Conservation (phyloP, 2,113 vertebrate species). For the Sminthopsis crassicaudata region DNA sequence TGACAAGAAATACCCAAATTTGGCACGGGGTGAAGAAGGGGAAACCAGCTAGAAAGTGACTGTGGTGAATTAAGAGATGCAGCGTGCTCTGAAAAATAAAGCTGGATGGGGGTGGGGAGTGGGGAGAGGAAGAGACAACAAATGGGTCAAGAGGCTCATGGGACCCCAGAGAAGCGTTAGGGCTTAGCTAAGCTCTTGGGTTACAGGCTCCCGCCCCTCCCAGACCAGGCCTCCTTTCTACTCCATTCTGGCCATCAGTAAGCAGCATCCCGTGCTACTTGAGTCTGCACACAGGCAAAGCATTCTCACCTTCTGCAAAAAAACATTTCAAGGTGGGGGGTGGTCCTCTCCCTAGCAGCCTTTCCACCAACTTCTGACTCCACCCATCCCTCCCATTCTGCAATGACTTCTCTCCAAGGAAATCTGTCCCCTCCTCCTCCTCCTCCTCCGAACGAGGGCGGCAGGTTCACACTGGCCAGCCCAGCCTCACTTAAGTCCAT, state of each 20-base stretch:
- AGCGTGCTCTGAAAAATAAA: neutral
- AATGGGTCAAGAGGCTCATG: neutral
- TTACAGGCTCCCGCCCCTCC: neutral
- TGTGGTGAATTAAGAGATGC: neutral
- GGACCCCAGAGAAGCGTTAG: neutral
- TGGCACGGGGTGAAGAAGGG: neutral
- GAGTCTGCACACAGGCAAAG: neutral
- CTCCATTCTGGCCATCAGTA: neutral
- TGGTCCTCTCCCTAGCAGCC: neutral
- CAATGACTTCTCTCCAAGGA: neutral
- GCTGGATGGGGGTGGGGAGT: neutral
- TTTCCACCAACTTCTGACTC: neutral
- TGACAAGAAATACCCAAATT: slow-evolving; percentile 31
- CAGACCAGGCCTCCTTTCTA: neutral
- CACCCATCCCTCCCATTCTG: neutral
- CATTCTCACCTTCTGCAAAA: slow-evolving; percentile 2
- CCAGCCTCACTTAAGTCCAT: neutral
- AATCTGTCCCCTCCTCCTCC: neutral
- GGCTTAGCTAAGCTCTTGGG: neutral
- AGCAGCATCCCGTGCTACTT: neutral
- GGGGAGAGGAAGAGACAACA: neutral
- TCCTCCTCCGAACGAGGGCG: neutral
- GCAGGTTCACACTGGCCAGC: neutral
- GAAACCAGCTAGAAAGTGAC: slow-evolving; percentile 28
- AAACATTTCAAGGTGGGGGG: neutral